Evolutionary conservation across 2,113 vertebrate genomes (phyloP).

Genomic region (Elgaria multicarinata): DNA sequence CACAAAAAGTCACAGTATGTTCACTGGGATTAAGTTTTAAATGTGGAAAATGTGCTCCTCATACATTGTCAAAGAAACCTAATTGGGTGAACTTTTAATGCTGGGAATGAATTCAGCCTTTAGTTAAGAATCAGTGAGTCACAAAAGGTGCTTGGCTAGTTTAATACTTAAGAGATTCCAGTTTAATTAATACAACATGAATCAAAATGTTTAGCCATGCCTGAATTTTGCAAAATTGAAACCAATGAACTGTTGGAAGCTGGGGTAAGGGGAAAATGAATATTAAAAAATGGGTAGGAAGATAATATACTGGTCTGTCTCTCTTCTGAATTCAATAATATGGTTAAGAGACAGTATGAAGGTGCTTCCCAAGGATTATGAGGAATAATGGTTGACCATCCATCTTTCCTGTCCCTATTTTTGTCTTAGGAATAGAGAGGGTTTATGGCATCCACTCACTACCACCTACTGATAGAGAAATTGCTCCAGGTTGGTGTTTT

Average conservation of each 20-base stretch:
- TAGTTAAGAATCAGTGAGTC: slow-evolving; percentile 48
- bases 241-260: slow-evolving; percentile 18
- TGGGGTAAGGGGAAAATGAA: slow-evolving; percentile 15
- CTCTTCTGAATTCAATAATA: slow-evolving; percentile 38
- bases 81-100: slow-evolving; percentile 45
- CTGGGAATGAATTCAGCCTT: slow-evolving; percentile 40
- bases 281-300: background rate
- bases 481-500: background rate
- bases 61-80: slow-evolving; percentile 29
- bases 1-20: background rate
- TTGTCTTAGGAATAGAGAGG: background rate
- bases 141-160: slow-evolving; percentile 41
- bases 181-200: slow-evolving; percentile 36
- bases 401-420: background rate
- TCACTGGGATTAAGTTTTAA: slow-evolving; percentile 14
- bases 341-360: slow-evolving; percentile 11
- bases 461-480: background rate
- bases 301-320: background rate
- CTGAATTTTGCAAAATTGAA: slow-evolving; percentile 45
- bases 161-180: slow-evolving; percentile 46
- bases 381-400: background rate
- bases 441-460: background rate
- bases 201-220: slow-evolving; percentile 44
- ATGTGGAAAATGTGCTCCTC: slow-evolving; percentile 17
- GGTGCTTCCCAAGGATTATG: slow-evolving; percentile 3